Base-by-base conservation (phyloP, 2,888 invertebrate species). In the Coecobrya sp. region DNA sequence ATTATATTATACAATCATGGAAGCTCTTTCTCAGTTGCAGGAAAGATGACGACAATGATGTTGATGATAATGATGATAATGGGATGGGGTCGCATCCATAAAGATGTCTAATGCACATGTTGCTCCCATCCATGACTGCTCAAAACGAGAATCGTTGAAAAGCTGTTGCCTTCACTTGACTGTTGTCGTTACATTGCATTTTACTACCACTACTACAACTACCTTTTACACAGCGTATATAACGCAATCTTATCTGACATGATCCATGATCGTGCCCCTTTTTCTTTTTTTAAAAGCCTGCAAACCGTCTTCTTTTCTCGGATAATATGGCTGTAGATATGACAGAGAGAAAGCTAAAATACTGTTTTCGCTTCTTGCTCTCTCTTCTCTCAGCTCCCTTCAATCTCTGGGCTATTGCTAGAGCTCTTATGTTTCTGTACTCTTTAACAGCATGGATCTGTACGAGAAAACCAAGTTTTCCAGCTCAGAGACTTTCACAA, bases 61-160 rank as follows among this genome's bases (percentile, higher is more conserved):
- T 49, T 84, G 87, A 91, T 91, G 93, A 92, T 92, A 81, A 89
- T 68, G 92, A 88, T 94, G 94, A 93, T 93, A 93, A 94, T 93
- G 90, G 94, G 93, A 91, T 93, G 93, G 94, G 94, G 94, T 93
- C 93, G 94, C 94, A 94, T 94, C 94, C 93, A 94, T 94, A 94
- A 94, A 94, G 94, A 94, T 94, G 94, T 94, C 94, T 94, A 73
- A 85, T 93, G 93, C 94, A 94, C 94, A 94, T 94, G 94, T 93
- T 94, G 93, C 94, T 93, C 92, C 65, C 92, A 90, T 86, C 70
- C 91, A 89, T 70, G 65, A 85, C 68, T 55, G 76, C 81, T 81
- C 27, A 49, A 88, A 88, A 88, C 81, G 65, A 27, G 55, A 87
- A 87, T 87, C 70, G 42, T 45, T 85, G 27, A 59, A 25, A 73